Base-by-base conservation (phyloP, 2,797 vertebrate species). In the Mareca penelope region DNA sequence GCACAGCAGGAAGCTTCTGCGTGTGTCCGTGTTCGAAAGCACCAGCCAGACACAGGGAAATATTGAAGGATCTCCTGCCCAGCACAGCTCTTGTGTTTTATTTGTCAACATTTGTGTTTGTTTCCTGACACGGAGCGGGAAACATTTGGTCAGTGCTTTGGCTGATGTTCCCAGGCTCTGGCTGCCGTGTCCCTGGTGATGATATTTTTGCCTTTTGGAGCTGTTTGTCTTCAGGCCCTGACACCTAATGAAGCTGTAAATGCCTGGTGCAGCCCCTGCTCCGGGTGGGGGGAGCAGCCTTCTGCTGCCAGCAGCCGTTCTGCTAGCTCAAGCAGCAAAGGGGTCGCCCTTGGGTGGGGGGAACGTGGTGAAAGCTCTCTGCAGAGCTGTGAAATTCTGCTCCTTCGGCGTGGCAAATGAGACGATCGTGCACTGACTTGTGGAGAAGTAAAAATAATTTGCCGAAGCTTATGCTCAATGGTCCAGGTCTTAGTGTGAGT, bases 41-140 rank as follows among this genome's bases (percentile, higher is more conserved):
- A 82, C 85, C 94, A 79, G 18, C 37, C 80, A 83, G 63, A 1
- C 15, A 46, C 40, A 17, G 82, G 69, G 69, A 77, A 81, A 80
- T 12, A 3, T 0, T 71, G 83, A 37, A 40, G 83, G 26, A 39
- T 23, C 23, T 78, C 15, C 28, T 8, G 40, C 46, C 72, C 33
- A 42, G 67, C 67, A 52, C 69, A 10, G 53, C 73, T 84, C 57
- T 88, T 53, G 37, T 71, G 80, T 39, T 83, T 76, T 79, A 50
- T 96, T 94, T 95, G 88, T 94, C 95, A 96, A 85, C 52, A 9
- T 89, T 94, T 87, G 13, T 63, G 90, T 86, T 91, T 56, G 72
- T 93, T 96, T 94, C 35, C 94, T 85, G 78, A 59, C 31, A 73
- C 16, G 23, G 91, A 90, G 56, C 29, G 52, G 56, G 89, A 94